These are phyloP conservation scores for Smittia aterrima DNA, from an alignment of 2,888 invertebrate species.

Conservation along the genomic window DNA sequence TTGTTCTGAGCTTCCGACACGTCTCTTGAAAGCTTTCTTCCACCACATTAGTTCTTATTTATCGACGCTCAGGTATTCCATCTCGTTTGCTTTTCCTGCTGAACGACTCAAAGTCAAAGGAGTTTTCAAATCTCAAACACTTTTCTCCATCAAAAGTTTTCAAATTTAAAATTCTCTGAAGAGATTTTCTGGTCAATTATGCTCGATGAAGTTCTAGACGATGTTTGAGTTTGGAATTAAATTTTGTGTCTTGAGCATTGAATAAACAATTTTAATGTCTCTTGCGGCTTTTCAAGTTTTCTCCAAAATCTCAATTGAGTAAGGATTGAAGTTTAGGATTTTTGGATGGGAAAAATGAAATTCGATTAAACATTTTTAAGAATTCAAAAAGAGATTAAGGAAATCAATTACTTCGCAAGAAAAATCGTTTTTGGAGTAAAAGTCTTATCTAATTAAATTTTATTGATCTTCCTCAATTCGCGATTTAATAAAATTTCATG, in stretches of 20 bases:
- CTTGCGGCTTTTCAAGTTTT: neutral
- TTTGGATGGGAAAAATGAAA: no score
- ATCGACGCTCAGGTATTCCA: neutral
- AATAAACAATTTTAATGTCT: neutral
- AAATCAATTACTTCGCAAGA: no score
- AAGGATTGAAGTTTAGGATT: no score
- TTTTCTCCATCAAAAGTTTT: neutral
- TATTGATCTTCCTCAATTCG: no score
- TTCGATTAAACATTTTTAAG: no score
- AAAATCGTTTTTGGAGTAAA: no score
- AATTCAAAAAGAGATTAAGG: no score
- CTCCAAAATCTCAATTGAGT: neutral
- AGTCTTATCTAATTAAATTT: no score
- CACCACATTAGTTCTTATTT: neutral
- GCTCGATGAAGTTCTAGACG: neutral
- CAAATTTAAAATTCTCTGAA: constrained; percentile 15
- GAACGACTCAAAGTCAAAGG: no score
- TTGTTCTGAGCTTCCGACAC: neutral
- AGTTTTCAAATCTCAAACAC: no score
- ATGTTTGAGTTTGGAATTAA: constrained; percentile 6
- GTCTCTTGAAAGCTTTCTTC: neutral
- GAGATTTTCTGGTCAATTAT: constrained; percentile 7
- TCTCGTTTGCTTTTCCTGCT: neutral
- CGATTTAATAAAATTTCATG: neutral
- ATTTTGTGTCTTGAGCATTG: constrained; percentile 3